phyloP scores from a whole-genome alignment of 2,888 invertebrate species.

The Macaria notata region DNA sequence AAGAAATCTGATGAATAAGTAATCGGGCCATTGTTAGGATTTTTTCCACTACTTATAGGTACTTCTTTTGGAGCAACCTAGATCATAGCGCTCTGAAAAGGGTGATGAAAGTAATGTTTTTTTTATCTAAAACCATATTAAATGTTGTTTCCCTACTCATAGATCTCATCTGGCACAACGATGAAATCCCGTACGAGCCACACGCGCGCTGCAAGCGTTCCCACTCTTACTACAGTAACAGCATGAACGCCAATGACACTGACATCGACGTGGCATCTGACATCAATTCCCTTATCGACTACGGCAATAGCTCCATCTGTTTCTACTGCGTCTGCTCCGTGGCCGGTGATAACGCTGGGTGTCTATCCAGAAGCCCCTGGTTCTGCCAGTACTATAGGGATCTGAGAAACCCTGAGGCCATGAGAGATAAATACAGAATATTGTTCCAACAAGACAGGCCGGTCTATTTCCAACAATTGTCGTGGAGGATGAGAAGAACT shows the following conservation, averaged over 20 bases:
- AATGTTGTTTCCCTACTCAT: slow-evolving; percentile 17
- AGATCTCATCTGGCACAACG: slow-evolving; percentile 73
- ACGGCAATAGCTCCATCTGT: slow-evolving; percentile 46
- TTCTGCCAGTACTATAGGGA: slow-evolving; percentile 60
- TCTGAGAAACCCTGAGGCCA: slow-evolving; percentile 36
- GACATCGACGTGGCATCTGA: slow-evolving; percentile 51
- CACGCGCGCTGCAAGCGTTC: slow-evolving; percentile 57
- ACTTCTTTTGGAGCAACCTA: no score
- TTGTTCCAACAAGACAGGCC: slow-evolving; percentile 60
- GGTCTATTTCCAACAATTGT: slow-evolving; percentile 57
- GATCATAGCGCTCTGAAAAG: no score
- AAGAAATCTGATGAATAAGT: no score
- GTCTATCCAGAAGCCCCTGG: slow-evolving; percentile 52
- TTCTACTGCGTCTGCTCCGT: slow-evolving; percentile 62
- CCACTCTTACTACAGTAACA: slow-evolving; percentile 65
- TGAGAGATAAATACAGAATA: slow-evolving; percentile 47
- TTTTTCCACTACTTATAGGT: no score
- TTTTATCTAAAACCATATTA: no score
- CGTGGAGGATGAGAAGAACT: slow-evolving; percentile 62
- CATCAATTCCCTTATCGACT: slow-evolving; percentile 53
- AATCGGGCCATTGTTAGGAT: no score
- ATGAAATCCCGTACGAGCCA: slow-evolving; percentile 64
- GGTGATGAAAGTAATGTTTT: no score
- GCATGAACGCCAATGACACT: slow-evolving; percentile 51
- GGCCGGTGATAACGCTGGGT: slow-evolving; percentile 42